phyloP scores from a whole-genome alignment of 2,797 vertebrate genomes.

The Anguilla anguilla region DNA sequence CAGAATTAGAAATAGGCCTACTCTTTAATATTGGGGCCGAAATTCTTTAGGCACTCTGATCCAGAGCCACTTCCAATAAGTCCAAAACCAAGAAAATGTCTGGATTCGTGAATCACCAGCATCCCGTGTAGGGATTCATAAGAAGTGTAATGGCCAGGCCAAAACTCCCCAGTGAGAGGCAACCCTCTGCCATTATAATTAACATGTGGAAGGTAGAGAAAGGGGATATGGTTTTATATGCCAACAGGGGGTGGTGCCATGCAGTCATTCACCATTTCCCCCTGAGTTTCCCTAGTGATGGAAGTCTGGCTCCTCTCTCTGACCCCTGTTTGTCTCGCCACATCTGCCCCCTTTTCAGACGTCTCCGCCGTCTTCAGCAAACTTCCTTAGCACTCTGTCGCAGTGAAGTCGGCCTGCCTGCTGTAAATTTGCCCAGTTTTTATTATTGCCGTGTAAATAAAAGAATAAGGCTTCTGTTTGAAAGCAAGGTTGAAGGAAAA shows the following conservation, averaged over 20 bases:
- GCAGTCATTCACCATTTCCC: conserved; percentile 17
- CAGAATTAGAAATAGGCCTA: too few relatives aligned
- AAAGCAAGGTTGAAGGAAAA: conserved; percentile 1
- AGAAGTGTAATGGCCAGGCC: too few relatives aligned
- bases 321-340: background rate
- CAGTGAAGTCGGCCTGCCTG: background rate
- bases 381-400: background rate
- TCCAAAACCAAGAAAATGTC: too few relatives aligned
- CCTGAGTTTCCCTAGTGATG: background rate
- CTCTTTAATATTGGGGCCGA: too few relatives aligned
- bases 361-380: background rate
- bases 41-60: too few relatives aligned
- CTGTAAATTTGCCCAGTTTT: background rate
- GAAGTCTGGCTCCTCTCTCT: background rate
- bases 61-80: too few relatives aligned
- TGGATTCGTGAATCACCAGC: too few relatives aligned
- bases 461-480: background rate
- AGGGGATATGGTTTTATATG: background rate
- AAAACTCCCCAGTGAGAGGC: too few relatives aligned
- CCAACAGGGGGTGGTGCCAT: background rate
- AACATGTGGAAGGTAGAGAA: background rate
- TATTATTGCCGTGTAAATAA: background rate
- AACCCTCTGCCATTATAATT: background rate
- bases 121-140: too few relatives aligned
- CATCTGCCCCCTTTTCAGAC: background rate